Evolutionary conservation across 2,888 invertebrate genomes (phyloP), one percentile per base, ranked within the genome.

Genomic region (Helicoverpa assulta): DNA sequence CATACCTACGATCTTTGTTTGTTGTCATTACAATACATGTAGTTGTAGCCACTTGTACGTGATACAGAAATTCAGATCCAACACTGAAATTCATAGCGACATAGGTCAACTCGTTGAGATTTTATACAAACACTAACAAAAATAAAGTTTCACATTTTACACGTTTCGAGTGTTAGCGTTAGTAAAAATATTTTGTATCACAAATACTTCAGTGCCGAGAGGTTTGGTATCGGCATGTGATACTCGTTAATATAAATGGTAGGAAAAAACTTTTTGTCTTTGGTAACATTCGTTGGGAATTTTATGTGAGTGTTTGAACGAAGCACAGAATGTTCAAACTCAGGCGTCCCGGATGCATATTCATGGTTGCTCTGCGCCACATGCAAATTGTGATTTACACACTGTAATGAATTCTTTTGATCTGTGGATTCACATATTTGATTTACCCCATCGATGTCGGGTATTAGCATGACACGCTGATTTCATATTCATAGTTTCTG

Each of bases 391-490:
- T 92, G 94, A 95, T 95, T 95, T 95, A 95, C 95, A 95, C 95
- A 94, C 92, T 94, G 95, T 95, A 95, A 95, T 95, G 95, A 95
- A 95, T 95, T 95, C 95, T 95, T 95, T 95, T 95, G 95, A 95
- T 95, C 95, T 95, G 94, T 92, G 93, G 91, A 95, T 95, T 94
- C 95, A 93, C 91, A 95, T 95, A 95, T 95, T 95, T 95, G 95
- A 95, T 95, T 95, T 95, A 93, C 92, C 93, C 95, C 93, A 93
- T 94, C 94, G 91, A 93, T 92, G 93, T 92, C 88, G 88, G 90
- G 88, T 90, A 91, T 90, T 91, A 93, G 90, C 92, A 92, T 93
- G 93, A 94, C 92, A 90, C 89, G 90, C 89, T 91, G 81, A 93
- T 94, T 95, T 92, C 87, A 89, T 95, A 95, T 95, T 95, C 95